Percentiles rank a stretch among this genome's conserved stretches.
phyloP scores from a whole-genome alignment of 1,140 invertebrate genomes.

The Grapholita molesta region DNA sequence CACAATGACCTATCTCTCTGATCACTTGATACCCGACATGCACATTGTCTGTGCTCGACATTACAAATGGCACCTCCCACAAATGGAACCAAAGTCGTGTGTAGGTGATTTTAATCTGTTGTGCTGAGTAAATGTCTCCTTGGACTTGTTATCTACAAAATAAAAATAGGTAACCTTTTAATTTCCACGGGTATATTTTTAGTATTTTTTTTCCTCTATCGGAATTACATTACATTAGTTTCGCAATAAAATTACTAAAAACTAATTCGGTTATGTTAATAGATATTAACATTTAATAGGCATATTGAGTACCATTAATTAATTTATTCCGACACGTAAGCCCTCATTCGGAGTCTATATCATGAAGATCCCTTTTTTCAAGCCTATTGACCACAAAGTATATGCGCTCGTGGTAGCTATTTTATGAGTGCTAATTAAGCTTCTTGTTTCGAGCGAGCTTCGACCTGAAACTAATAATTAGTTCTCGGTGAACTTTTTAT shows the following conservation, averaged over 20 bases:
- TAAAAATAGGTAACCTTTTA: not conserved
- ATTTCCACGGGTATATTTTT: not conserved
- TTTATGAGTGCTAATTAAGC: conserved; percentile 70
- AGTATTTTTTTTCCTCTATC: not conserved
- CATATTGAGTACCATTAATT: not conserved
- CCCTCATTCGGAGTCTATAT: not conserved
- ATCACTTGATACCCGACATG: conserved; percentile 47
- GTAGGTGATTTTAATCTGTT: conserved; percentile 38
- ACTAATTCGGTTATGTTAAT: not conserved
- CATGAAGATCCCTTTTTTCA: not conserved
- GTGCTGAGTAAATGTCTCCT: conserved; percentile 6
- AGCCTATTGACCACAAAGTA: not conserved
- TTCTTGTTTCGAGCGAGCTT: conserved; percentile 59
- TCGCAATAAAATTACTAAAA: not conserved
- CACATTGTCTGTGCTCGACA: conserved; percentile 37
- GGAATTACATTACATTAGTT: not conserved
- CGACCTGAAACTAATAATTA: conserved; percentile 68
- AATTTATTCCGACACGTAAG: not conserved
- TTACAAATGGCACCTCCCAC: conserved; percentile 56
- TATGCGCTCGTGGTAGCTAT: conserved; percentile 22
- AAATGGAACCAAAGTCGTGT: conserved; percentile 37
- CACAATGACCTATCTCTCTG: conserved; percentile 40
- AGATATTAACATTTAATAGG: not conserved
- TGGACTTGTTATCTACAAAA: not conserved
- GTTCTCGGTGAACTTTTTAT: conserved; percentile 69